phyloP scores from a whole-genome alignment of 2,113 vertebrate genomes.

The Carassius carassius region DNA sequence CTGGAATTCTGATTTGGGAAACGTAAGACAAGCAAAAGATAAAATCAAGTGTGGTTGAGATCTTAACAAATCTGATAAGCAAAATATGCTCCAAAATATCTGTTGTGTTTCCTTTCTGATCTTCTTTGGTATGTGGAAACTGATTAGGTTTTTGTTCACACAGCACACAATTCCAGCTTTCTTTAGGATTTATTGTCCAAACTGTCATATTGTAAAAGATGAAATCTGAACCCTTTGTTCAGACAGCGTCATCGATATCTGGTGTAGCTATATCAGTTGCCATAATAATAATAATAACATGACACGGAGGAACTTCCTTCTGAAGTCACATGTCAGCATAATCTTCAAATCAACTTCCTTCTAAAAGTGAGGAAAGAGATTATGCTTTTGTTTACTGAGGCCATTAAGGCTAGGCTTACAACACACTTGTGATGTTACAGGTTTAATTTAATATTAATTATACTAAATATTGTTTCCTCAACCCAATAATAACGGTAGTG shows the following conservation, averaged over 20 bases:
- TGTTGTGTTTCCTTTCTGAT: too few species aligned
- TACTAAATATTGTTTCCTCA: not conserved
- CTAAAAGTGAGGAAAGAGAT: not conserved
- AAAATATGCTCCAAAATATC: not conserved
- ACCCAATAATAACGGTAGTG: not conserved
- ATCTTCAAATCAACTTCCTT: not conserved
- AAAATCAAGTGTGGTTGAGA: not conserved
- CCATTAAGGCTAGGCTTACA: too few species aligned
- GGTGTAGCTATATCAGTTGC: too few species aligned
- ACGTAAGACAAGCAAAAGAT: not conserved
- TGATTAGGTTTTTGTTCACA: too few species aligned
- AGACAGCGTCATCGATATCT: not conserved
- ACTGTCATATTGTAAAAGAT: not conserved
- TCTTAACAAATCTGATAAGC: not conserved
- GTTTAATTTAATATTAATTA: not conserved
- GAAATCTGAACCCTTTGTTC: not conserved
- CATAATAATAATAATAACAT: not conserved
- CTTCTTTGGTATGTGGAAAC: too few species aligned
- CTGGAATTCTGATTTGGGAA: not conserved
- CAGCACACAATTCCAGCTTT: too few species aligned
- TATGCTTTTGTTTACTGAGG: too few species aligned
- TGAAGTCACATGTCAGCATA: not conserved
- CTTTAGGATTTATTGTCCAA: too few species aligned
- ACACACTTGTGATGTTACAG: not conserved
- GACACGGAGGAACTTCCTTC: not conserved